Evolutionary conservation across 2,113 vertebrate genomes (phyloP), one percentile per base, ranked within the genome.

Genomic region (Megaceryle torquata): DNA sequence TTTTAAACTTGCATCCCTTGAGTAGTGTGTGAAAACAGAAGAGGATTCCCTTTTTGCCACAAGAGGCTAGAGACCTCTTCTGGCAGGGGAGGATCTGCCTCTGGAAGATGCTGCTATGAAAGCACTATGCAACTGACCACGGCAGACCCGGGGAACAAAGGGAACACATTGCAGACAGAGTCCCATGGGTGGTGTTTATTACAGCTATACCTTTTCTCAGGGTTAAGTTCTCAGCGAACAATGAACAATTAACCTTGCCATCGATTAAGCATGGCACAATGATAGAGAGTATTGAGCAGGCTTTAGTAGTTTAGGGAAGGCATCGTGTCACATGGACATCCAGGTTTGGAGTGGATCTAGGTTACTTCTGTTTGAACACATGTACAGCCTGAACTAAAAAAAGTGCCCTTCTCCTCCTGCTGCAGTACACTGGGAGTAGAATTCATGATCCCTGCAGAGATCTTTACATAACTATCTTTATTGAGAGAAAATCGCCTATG

Each of bases 211-310:
- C n/a, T 86, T 72, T 81, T 37, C 50, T 79, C 48, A 37, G 53
- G 56, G 37, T 50, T 85, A 85, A 67, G 44, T 91, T 88, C 82
- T 95, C 83, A 84, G 65, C 82, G 95, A 92, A 87, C 88, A 86
- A 65, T 22, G 41, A 85, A 39, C 29, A 86, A 72, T 89, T 24
- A 86, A 67, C 59, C 46, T 76, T 75, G 41, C 21, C n/a, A 63
- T 31, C 1, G 2, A 76, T 57, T 67, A 54, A 85, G 39, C 21
- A 10, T 16, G 37, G 53, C 16, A 33, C 1, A 8, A 29, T 39
- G 35, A 61, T 22, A 57, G 21, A 41, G 31, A 63, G 17, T 19
- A 39, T 4, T 39, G 28, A 74, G n/a, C 17, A 35, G 39, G 29
- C 29, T 75, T 53, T 46, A 50, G 43, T 24, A 82, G 54, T 46